Base-by-base conservation (phyloP, 1,140 invertebrate genomes). In the Cyrtorhinus lividipennis region DNA sequence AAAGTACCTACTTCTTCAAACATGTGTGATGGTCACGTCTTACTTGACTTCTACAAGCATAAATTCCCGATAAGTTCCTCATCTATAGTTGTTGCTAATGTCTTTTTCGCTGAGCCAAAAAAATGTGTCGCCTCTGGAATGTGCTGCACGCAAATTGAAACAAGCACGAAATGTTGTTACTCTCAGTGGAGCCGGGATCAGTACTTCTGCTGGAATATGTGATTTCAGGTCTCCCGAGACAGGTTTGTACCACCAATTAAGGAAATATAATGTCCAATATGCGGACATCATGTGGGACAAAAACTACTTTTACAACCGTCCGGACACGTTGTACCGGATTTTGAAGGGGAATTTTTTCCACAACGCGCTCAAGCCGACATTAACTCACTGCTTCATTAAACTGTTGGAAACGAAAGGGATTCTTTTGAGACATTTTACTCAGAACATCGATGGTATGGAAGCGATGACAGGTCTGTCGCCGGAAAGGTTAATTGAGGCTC, bases 371-470 rank as follows among this genome's bases (percentile, higher is more conserved):
- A 84, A 85, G 67, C 90, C 91, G 2, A 92, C 90, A 0, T 70
- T 78, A 1, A 83, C 82, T 65, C 91, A 94, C 75, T 88, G 89
- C 72, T 93, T 94, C 71, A 81, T 94, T 45, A 80, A 79, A 56
- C 69, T 92, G 26, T 71, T 94, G 53, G 76, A 86, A 70, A 83
- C 92, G 2, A 91, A 92, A 76, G 86, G 84, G 18, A 65, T 89
- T 18, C 71, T 94, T 0, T 71, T 90, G 13, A 78, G 90, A 27
- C 87, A 92, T 74, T 93, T 90, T 70, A 92, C 90, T 1, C 75
- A 97, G 76, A 97, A 97, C 76, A 94, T 97, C 68, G 95, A 97
- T 73, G 92, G 89, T 0, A 73, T 98, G 59, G 94, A 97, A 74
- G 76, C 88, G 68, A 76, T 89, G 2, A 87, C 92, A 61, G 74